Evolutionary conservation across 2,113 vertebrate genomes (phyloP).

Genomic region (Pollimyrus isidori): DNA sequence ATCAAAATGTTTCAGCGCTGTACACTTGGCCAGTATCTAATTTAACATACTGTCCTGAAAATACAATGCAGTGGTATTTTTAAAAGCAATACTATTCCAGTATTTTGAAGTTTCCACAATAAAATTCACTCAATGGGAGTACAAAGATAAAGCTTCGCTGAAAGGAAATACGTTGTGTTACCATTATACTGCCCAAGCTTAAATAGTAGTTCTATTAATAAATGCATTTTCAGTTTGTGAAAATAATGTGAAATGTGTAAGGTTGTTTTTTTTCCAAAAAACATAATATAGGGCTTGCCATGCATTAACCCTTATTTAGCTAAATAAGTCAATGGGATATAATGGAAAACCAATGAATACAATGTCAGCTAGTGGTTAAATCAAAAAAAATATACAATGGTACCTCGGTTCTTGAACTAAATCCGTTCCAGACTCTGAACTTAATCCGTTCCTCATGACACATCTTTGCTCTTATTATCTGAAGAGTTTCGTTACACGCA

Average conservation of each 20-base stretch:
- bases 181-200: background rate
- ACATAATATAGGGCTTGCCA: background rate
- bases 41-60: background rate
- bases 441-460: too few species aligned
- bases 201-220: background rate
- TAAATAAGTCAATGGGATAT: background rate
- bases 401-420: too few species aligned
- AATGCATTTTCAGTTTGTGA: background rate
- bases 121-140: background rate
- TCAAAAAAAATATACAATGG: background rate
- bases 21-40: background rate
- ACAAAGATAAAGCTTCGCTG: background rate
- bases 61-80: background rate
- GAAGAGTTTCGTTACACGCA: too few species aligned
- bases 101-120: background rate
- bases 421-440: too few species aligned
- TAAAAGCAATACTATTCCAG: background rate
- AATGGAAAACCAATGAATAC: background rate
- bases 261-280: background rate
- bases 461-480: too few species aligned
- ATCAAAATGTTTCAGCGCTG: background rate
- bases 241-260: background rate
- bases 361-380: background rate
- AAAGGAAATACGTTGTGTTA: background rate
- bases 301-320: background rate